Percentiles rank a stretch among this genome's conserved stretches.
These are phyloP conservation scores for Lepidurus couesii DNA, from an alignment of 1,140 invertebrate genomes.

Conservation along the genomic window DNA sequence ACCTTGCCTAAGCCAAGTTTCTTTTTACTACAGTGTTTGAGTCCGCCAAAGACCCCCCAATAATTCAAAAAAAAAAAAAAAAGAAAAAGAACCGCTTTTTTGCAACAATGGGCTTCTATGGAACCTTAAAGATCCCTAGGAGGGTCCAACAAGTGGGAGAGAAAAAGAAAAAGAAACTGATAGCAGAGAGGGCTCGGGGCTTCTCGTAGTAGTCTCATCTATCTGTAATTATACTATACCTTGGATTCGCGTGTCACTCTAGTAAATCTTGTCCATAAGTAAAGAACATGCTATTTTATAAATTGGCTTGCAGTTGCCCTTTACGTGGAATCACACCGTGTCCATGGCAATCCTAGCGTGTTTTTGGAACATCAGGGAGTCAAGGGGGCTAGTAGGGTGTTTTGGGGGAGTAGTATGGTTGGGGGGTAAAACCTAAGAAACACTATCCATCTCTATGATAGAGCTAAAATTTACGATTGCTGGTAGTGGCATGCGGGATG, in stretches of 20 bases:
- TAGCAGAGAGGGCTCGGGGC: too few species aligned
- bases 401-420: background rate
- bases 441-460: too few species aligned
- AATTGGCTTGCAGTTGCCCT: constrained; percentile 7
- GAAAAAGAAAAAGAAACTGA: too few species aligned
- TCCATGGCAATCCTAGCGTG: constrained; percentile 11
- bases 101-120: too few species aligned
- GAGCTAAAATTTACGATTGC: too few species aligned
- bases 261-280: background rate
- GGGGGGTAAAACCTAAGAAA: background rate
- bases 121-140: too few species aligned
- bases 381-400: background rate
- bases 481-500: too few species aligned
- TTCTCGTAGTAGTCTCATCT: background rate
- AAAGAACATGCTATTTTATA: background rate
- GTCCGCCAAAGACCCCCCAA: background rate
- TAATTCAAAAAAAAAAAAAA: too few species aligned
- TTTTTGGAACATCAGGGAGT: background rate
- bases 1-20: background rate
- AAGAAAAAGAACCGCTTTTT: too few species aligned
- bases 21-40: background rate
- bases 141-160: too few species aligned
- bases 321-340: background rate
- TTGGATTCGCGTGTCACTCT: background rate
- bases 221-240: background rate